Conservation (phyloP, 1,140 invertebrate genomes). For the Anoplophora glabripennis region DNA sequence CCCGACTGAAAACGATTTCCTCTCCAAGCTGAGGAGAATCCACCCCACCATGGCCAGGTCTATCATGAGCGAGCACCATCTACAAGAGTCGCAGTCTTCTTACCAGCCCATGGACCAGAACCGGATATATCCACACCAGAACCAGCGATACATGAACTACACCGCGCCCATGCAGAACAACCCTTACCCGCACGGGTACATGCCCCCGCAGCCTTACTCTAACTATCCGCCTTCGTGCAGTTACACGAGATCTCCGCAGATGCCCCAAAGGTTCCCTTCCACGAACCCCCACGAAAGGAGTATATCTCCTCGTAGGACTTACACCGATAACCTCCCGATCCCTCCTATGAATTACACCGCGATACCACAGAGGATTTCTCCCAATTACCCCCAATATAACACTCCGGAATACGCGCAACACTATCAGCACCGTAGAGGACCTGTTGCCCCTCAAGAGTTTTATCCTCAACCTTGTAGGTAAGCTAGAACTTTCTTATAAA, state of each 20-base stretch:
- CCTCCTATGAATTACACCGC: conserved; percentile 28
- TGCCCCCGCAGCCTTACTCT: conserved; percentile 22
- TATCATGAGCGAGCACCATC: conserved; percentile 41
- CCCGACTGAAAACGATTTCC: conserved; percentile 31
- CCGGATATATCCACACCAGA: conserved; percentile 34
- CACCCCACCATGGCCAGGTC: conserved; percentile 39
- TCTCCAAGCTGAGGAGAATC: conserved; percentile 38
- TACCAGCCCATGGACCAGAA: conserved; percentile 35
- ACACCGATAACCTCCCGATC: conserved; percentile 27
- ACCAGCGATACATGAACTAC: conserved; percentile 21
- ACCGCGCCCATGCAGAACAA: conserved; percentile 10
- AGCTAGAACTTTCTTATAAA: not conserved
- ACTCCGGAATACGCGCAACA: conserved; percentile 44
- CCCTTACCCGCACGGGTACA: conserved; percentile 10
- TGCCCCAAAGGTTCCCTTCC: conserved; percentile 15
- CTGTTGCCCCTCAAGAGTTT: conserved; percentile 25
- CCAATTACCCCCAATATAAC: conserved; percentile 29
- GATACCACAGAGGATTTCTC: conserved; percentile 27
- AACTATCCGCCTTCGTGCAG: conserved; percentile 29
- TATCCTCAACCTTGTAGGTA: conserved; percentile 30
- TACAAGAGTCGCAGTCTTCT: conserved; percentile 33
- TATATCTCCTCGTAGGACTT: conserved; percentile 30
- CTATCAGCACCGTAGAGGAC: conserved; percentile 40
- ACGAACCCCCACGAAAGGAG: conserved; percentile 26
- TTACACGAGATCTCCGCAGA: conserved; percentile 30